These are phyloP conservation scores for Andinoacara biseriatus DNA, from an alignment of 2,113 vertebrate genomes.

Conservation along the genomic window DNA sequence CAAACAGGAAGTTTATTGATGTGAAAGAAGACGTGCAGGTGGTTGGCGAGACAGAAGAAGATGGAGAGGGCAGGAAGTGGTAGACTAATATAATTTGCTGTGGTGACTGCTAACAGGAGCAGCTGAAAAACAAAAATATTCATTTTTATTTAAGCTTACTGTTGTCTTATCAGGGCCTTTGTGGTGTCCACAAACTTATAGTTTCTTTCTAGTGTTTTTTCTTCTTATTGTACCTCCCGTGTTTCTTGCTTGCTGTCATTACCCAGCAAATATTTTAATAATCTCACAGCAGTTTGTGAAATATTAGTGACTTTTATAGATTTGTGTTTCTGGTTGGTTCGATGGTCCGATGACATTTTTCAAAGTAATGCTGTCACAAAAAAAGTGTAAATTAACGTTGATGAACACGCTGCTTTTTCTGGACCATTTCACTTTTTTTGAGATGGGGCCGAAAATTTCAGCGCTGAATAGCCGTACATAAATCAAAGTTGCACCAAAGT, in stretches of 20 bases:
- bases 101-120: no score
- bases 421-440: neutral
- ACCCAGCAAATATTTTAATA: neutral
- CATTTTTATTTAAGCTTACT: neutral
- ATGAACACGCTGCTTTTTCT: neutral
- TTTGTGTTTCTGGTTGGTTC: neutral
- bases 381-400: no score
- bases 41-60: neutral
- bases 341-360: no score
- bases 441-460: neutral
- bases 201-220: neutral
- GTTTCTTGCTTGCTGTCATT: neutral
- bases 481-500: neutral
- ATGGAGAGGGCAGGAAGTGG: neutral
- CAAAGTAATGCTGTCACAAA: no score
- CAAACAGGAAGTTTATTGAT: neutral
- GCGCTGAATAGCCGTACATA: neutral
- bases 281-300: neutral
- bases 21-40: constrained; percentile 14
- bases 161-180: neutral
- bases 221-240: neutral
- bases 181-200: neutral
- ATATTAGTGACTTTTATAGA: neutral
- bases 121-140: neutral
- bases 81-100: neutral